Evolutionary conservation across 37 sponge, comb jelly and placozoan species (phyloP).

Genomic region (Chondrilla cf. caribensis): DNA sequence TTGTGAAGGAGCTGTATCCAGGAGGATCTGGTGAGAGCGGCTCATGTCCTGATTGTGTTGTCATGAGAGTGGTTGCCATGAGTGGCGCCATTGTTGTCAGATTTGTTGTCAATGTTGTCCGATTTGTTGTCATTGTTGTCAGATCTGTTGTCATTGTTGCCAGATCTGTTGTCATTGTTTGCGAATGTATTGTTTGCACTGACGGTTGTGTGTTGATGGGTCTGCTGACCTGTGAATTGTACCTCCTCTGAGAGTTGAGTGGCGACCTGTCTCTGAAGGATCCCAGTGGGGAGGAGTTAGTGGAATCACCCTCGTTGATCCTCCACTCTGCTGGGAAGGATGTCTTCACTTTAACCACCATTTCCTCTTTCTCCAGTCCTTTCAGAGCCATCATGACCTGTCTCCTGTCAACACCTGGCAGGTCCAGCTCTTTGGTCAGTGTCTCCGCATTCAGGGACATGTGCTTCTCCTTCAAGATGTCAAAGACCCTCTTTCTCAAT

Average conservation of each 20-base stretch:
- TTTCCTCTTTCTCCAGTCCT: slow-evolving; percentile 46
- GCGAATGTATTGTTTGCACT: neutral
- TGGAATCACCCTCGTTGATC: neutral
- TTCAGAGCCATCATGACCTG: slow-evolving; percentile 52
- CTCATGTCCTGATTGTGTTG: too few relatives aligned
- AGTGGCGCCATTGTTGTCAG: too few relatives aligned
- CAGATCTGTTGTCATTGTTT: too few relatives aligned
- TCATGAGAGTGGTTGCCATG: too few relatives aligned
- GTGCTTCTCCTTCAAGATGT: neutral
- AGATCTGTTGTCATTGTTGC: too few relatives aligned
- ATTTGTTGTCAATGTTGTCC: too few relatives aligned
- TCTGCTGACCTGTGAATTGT: neutral
- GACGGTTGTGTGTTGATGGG: neutral
- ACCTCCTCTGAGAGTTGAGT: neutral
- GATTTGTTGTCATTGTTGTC: too few relatives aligned
- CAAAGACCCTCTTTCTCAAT: neutral
- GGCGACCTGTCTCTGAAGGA: slow-evolving; percentile 1
- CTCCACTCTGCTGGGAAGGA: slow-evolving; percentile 29
- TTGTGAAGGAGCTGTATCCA: neutral
- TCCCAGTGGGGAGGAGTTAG: neutral
- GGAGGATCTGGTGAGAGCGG: neutral
- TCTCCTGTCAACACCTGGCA: neutral
- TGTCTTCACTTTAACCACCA: neutral
- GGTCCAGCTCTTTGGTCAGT: slow-evolving; percentile 4
- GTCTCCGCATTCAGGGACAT: neutral